A percentile compares a stretch with the other conserved stretches of the same genome.
phyloP scores from a whole-genome alignment of 2,888 invertebrate species.

The Acanthoscelides obtectus region DNA sequence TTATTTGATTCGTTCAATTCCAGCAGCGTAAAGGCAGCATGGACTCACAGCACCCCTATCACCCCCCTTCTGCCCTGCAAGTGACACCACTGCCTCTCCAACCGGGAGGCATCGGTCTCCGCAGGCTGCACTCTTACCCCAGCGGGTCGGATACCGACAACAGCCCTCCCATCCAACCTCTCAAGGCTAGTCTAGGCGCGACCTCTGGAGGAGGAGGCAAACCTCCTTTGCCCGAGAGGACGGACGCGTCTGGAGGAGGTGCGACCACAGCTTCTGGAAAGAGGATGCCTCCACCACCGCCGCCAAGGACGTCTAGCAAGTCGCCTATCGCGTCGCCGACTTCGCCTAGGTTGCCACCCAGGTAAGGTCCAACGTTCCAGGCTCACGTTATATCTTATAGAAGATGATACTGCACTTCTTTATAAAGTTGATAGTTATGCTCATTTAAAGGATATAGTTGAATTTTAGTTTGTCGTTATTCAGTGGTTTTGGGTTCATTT shows the following conservation, averaged over 20 bases:
- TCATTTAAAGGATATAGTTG: too few relatives aligned
- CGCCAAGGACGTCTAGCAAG: conserved; percentile 85
- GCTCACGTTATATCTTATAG: too few relatives aligned
- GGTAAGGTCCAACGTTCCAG: too few relatives aligned
- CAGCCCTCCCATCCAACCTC: conserved; percentile 67
- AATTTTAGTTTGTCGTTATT: too few relatives aligned
- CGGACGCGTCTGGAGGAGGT: conserved; percentile 57
- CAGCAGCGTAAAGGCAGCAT: conserved; percentile 50
- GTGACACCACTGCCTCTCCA: conserved; percentile 41
- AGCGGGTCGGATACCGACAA: conserved; percentile 80
- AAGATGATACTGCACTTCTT: too few relatives aligned
- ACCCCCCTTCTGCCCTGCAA: conserved; percentile 44
- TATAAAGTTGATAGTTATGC: too few relatives aligned
- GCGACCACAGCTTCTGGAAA: conserved; percentile 64
- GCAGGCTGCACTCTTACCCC: conserved; percentile 79
- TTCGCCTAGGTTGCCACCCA: conserved; percentile 62
- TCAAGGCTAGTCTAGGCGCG: conserved; percentile 48
- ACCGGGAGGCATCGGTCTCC: conserved; percentile 47
- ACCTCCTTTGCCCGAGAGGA: conserved; percentile 79
- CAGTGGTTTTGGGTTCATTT: too few relatives aligned
- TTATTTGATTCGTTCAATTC: too few relatives aligned
- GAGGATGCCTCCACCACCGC: conserved; percentile 85
- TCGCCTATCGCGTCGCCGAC: conserved; percentile 84
- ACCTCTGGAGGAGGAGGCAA: conserved; percentile 49
- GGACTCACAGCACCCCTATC: conserved; percentile 49